Percentiles rank a stretch among this genome's conserved stretches.
Evolutionary conservation across 2,888 invertebrate species (phyloP).

Genomic region (Exephanes ischioxanthus): DNA sequence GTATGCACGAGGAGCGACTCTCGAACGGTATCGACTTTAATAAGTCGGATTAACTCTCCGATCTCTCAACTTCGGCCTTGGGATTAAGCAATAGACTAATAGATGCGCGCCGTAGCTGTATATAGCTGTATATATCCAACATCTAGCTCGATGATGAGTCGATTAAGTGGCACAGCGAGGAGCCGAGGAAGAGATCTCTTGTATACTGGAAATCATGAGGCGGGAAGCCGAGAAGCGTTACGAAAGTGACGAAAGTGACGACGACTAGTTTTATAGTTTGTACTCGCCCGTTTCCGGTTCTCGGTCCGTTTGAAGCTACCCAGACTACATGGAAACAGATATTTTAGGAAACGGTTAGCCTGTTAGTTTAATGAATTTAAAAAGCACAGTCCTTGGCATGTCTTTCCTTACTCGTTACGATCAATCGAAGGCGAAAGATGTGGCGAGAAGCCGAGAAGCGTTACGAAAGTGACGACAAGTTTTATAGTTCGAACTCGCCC

Average conservation of each 20-base stretch:
- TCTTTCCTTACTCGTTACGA: too few relatives aligned
- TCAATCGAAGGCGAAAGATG: too few relatives aligned
- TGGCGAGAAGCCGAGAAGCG: too few relatives aligned
- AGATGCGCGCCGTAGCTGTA: slow-evolving; percentile 5
- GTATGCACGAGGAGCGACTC: background rate
- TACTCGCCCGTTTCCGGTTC: background rate
- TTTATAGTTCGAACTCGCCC: background rate
- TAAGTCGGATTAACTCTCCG: slow-evolving; percentile 23
- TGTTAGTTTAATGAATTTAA: background rate
- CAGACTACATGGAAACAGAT: background rate
- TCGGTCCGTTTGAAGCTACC: background rate
- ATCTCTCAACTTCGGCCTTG: slow-evolving; percentile 7
- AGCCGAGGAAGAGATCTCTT: background rate
- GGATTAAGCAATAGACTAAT: slow-evolving; percentile 33
- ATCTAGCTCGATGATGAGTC: background rate
- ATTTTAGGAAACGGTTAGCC: background rate
- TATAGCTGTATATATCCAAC: background rate
- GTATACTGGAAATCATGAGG: background rate
- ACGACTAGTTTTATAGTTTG: slow-evolving; percentile 1
- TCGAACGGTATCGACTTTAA: slow-evolving; percentile 15
- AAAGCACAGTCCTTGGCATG: background rate
- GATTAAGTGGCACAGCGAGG: slow-evolving; percentile 7
- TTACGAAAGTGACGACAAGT: background rate
- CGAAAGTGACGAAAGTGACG: slow-evolving; percentile 2
- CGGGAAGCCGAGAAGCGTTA: slow-evolving; percentile 6